Evolutionary conservation across 1,140 invertebrate species (phyloP), one percentile per base, ranked within the genome.

Genomic region (Ceratina calcarata): DNA sequence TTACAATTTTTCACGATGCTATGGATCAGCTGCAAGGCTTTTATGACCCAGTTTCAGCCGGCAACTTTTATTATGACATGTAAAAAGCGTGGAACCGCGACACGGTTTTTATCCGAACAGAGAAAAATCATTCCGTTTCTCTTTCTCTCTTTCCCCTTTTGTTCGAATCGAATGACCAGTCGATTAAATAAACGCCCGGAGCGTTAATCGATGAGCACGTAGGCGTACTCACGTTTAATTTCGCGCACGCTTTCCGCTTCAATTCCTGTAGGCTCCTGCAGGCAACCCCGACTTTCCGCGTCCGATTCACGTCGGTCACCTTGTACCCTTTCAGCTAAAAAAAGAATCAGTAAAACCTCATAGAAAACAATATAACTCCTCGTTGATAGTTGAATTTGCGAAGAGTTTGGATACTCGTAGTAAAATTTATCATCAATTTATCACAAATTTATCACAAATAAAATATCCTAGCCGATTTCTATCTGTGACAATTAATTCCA

Each of bases 271-370:
- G 88, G 82, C 93, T 94, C 86, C 94, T 94, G 68, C 95, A 95
- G 24, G 95, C 95, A 10, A 96, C 93, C 24, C 96, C 96, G 83
- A 95, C 94, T 92, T 95, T 96, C 80, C 94, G 94, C 13, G 93
- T 93, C 61, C 95, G 92, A 69, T 92, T 93, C 24, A 94, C 95
- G 88, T 96, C 94, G 7, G 95, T 95, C 32, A 96, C 95, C 93
- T 96, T 96, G 86, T 95, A 96, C 68, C 96, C 96, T 89, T 94
- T 95, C 89, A 96, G 66, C 91, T 93, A 72, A 12, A 88, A 89
- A 72, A n/a, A 70, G 2, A 70, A 24, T 20, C 51, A 10, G 20
- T 32, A 69, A 32, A 27, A 69, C 51, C 16, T 0, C 8, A 55
- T 70, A 16, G 55, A n/a, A 18, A 57, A 57, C n/a, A 16, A 57